phyloP scores from a whole-genome alignment of 2,797 vertebrate genomes.

The Lophotriccus pileatus region DNA sequence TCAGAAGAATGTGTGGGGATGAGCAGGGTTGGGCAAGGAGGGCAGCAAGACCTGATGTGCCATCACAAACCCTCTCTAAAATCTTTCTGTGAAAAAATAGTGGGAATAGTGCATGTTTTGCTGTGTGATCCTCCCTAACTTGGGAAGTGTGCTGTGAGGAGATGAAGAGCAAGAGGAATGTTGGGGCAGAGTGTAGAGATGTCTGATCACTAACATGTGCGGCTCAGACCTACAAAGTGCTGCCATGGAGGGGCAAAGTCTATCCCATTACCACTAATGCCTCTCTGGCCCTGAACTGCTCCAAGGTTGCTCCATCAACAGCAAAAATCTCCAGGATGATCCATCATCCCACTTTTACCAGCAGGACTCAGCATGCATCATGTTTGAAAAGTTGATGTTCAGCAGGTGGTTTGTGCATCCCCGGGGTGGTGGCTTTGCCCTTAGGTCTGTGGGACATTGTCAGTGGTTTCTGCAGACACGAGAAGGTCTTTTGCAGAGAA shows the following conservation, averaged over 20 bases:
- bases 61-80: background rate
- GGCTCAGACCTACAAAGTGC: background rate
- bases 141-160: background rate
- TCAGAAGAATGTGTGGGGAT: background rate
- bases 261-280: background rate
- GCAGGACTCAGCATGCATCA: rapidly evolving
- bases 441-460: background rate
- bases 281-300: background rate
- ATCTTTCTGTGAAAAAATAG: background rate
- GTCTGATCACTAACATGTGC: rapidly evolving
- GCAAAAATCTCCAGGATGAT: background rate
- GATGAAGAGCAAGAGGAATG: background rate
- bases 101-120: background rate
- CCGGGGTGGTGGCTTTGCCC: background rate
- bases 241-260: background rate
- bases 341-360: background rate
- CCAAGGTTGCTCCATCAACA: background rate
- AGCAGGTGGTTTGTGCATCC: background rate
- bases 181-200: background rate
- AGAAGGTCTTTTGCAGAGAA: background rate
- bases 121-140: background rate
- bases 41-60: background rate
- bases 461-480: background rate
- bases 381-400: background rate
- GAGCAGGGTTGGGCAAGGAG: background rate